These are phyloP conservation scores for Clarias magur DNA, from an alignment of 2,113 vertebrate species.

Conservation along the genomic window DNA sequence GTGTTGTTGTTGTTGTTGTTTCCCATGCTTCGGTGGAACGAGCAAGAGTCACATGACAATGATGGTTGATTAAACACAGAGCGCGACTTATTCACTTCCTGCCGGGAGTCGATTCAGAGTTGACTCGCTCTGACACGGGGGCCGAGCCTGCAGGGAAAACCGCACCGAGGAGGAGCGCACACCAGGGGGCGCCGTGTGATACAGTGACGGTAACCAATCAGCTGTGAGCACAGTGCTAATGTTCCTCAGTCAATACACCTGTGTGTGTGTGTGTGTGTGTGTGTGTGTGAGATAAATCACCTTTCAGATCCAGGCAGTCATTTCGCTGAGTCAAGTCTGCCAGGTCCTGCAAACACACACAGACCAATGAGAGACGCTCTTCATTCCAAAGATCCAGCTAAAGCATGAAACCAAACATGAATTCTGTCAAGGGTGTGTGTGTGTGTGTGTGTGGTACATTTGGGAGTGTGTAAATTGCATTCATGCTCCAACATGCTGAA, in stretches of 20 bases:
- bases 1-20: not conserved
- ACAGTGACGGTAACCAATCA: not conserved
- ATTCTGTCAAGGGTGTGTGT: not conserved
- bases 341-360: slow-evolving; percentile 39
- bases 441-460: not conserved
- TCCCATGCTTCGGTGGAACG: not conserved
- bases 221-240: not conserved
- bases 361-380: not conserved
- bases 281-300: not conserved
- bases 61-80: too few relatives aligned
- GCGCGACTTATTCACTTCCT: not conserved
- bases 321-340: slow-evolving; percentile 57
- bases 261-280: slow-evolving; percentile 1
- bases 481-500: not conserved
- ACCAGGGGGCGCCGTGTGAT: not conserved
- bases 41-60: too few relatives aligned
- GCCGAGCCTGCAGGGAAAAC: not conserved
- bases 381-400: not conserved
- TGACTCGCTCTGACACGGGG: not conserved
- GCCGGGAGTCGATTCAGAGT: too few relatives aligned
- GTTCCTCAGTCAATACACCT: not conserved
- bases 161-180: not conserved
- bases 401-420: not conserved
- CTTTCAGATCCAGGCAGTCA: slow-evolving; percentile 57
- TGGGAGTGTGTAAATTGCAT: not conserved